Conservation (phyloP, 2,113 vertebrate species). For the Dasyprocta punctata region DNA sequence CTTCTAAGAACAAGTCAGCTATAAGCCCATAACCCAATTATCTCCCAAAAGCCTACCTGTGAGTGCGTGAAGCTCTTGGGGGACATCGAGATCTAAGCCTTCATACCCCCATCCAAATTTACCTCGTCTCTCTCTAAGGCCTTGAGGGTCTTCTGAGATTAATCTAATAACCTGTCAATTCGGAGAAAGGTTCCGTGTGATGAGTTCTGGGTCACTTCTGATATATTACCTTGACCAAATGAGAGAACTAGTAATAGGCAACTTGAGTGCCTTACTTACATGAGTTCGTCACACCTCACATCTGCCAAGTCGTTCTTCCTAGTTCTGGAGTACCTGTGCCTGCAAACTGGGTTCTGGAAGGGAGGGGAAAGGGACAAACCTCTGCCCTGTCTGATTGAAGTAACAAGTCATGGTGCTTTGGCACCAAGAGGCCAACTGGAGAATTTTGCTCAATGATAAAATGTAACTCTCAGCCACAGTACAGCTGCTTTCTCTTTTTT, state of each 20-base stretch:
- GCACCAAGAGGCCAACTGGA: neutral
- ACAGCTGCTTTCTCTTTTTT: slow-evolving; percentile 12
- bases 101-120: too few relatives aligned
- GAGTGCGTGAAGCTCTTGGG: too few relatives aligned
- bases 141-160: neutral
- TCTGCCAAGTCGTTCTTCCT: neutral
- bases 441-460: neutral
- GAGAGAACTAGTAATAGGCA: neutral
- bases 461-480: neutral
- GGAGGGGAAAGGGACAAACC: neutral
- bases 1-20: neutral
- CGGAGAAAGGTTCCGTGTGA: neutral
- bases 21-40: too few relatives aligned
- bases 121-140: neutral
- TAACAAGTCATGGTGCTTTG: neutral
- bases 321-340: fast-evolving
- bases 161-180: neutral
- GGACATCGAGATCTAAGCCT: too few relatives aligned
- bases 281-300: neutral
- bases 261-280: too few relatives aligned
- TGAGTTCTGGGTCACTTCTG: neutral
- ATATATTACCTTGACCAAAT: neutral
- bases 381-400: neutral
- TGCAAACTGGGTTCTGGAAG: neutral
- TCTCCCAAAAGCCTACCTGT: too few relatives aligned